A percentile compares a stretch with the other conserved stretches of the same genome.
Evolutionary conservation across 2,113 vertebrate genomes (phyloP).

Genomic region (Macquaria ambigua): DNA sequence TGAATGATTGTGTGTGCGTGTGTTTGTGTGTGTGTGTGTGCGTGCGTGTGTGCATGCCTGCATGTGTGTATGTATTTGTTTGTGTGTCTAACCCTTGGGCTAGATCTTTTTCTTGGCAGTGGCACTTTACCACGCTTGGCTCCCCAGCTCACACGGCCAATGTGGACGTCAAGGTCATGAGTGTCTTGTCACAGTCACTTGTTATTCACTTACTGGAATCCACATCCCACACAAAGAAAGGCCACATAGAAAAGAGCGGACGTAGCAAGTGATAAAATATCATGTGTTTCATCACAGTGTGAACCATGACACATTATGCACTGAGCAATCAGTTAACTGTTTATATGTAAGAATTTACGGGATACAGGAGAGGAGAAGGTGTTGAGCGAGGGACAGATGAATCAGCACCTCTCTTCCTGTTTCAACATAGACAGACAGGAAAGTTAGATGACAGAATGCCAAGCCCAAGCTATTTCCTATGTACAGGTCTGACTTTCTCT

Average conservation of each 20-base stretch:
- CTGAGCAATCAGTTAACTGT: background rate
- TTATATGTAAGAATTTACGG: background rate
- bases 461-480: slow-evolving; percentile 53
- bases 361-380: slow-evolving; percentile 30
- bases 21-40: slow-evolving; percentile 25
- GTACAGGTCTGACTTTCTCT: slow-evolving; percentile 32
- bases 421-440: slow-evolving; percentile 55
- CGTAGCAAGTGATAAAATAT: slow-evolving; percentile 31
- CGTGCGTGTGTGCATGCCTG: slow-evolving; percentile 46
- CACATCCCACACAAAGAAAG: slow-evolving; percentile 39
- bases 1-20: slow-evolving; percentile 26
- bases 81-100: slow-evolving; percentile 81
- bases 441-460: slow-evolving; percentile 40
- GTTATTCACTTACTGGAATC: slow-evolving; percentile 50
- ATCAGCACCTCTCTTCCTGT: slow-evolving; percentile 71
- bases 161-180: slow-evolving; percentile 56
- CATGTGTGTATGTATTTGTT: slow-evolving; percentile 57
- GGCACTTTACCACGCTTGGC: slow-evolving; percentile 16
- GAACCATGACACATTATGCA: slow-evolving; percentile 10
- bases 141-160: slow-evolving; percentile 26
- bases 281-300: slow-evolving; percentile 17
- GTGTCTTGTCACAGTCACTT: slow-evolving; percentile 55
- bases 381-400: slow-evolving; percentile 50
- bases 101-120: slow-evolving; percentile 77
- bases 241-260: slow-evolving; percentile 34